These are phyloP conservation scores for Arnoldichthys spilopterus DNA, from an alignment of 2,797 vertebrate species.

Conservation along the genomic window DNA sequence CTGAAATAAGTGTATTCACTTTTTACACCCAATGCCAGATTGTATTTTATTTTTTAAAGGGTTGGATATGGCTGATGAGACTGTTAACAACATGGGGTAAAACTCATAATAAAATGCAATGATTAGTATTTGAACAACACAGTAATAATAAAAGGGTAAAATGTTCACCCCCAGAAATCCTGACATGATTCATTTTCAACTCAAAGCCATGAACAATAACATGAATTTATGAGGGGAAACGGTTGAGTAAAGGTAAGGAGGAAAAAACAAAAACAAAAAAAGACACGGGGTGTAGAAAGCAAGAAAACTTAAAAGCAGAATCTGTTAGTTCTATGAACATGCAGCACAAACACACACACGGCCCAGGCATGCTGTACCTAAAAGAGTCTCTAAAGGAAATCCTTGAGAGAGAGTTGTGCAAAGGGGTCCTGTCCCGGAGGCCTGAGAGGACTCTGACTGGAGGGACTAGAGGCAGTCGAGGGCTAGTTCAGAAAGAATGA, in stretches of 20 bases:
- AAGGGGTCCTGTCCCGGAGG: constrained; percentile 89
- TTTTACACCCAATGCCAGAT: no score
- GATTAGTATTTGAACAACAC: neutral
- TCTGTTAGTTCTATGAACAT: constrained; percentile 34
- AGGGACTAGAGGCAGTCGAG: constrained; percentile 89
- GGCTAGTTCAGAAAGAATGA: constrained; percentile 87
- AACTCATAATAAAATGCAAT: constrained; percentile 8
- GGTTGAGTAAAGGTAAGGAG: neutral
- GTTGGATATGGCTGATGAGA: neutral
- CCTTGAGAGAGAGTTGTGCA: constrained; percentile 92
- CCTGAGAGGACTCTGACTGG: constrained; percentile 91
- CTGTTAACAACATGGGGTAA: constrained; percentile 1
- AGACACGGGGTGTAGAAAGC: neutral
- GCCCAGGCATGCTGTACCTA: constrained; percentile 81
- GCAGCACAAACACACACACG: constrained; percentile 44
- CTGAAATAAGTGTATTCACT: neutral
- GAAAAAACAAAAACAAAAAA: no score
- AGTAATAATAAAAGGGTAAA: neutral
- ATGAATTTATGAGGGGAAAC: no score
- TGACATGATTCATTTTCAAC: neutral
- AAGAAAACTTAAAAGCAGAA: constrained; percentile 28
- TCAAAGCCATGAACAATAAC: neutral
- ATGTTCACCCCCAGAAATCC: neutral
- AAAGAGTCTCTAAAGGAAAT: constrained; percentile 90
- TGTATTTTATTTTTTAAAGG: no score